Evolutionary conservation across 1,140 invertebrate species (phyloP).

Genomic region (Pseudobourletiella spinata): DNA sequence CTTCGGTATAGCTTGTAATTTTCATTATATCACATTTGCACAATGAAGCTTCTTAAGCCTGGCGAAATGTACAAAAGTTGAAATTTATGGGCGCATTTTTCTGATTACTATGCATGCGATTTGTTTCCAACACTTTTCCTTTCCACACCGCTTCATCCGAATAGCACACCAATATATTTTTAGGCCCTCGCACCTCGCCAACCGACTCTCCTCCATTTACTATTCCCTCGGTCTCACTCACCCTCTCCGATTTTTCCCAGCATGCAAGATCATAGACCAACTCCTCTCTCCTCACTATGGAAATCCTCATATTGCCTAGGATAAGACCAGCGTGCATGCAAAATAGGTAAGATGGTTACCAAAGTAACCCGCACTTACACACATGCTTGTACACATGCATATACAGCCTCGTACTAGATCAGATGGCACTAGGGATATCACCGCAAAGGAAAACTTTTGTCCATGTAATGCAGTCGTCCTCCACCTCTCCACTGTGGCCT

Average conservation of each 20-base stretch:
- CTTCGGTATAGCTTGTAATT: conserved; percentile 29
- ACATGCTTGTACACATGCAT: no score
- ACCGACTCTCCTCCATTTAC: not conserved
- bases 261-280: not conserved
- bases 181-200: not conserved
- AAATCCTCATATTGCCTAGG: no score
- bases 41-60: conserved; percentile 14
- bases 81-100: conserved; percentile 29
- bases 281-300: no score
- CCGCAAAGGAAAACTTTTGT: no score
- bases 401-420: not conserved
- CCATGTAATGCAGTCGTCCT: no score
- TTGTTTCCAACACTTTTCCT: conserved; percentile 16
- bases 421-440: no score
- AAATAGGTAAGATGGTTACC: no score
- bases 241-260: not conserved
- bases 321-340: no score
- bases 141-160: not conserved
- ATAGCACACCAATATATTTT: not conserved
- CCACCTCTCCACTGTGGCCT: no score
- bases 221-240: not conserved
- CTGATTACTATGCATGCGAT: conserved; percentile 32
- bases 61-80: conserved; percentile 18
- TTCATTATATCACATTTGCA: conserved; percentile 30
- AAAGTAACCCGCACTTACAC: no score